Evolutionary conservation across 30 jellyfish, hydroid and myxozoan species (phyloP).

Genomic region (Morbakka virulenta): DNA sequence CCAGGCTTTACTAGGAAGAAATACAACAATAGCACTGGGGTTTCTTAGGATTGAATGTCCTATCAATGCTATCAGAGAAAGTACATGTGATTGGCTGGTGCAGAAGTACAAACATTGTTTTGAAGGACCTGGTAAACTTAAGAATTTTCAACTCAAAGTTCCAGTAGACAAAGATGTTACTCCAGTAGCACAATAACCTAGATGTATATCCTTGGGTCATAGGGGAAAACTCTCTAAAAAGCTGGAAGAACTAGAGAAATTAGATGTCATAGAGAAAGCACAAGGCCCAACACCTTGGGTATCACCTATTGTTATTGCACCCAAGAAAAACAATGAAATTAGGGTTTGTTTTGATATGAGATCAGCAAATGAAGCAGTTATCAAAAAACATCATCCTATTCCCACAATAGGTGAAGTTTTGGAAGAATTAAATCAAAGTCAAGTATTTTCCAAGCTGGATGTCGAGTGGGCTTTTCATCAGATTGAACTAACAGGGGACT

Average conservation of each 20-base stretch:
- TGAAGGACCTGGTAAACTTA: slow-evolving; percentile 47
- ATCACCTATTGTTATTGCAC: slow-evolving; percentile 42
- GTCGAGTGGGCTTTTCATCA: slow-evolving; percentile 49
- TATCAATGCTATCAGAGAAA: no score
- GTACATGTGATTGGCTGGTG: no score
- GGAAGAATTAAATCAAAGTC: slow-evolving; percentile 18
- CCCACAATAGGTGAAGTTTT: slow-evolving; percentile 46
- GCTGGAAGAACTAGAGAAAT: slow-evolving; percentile 50
- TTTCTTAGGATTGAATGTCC: slow-evolving; percentile 36
- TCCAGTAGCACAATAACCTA: slow-evolving; percentile 50
- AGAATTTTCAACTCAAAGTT: slow-evolving; percentile 31
- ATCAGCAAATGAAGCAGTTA: slow-evolving; percentile 39
- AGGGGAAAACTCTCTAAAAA: slow-evolving; percentile 31
- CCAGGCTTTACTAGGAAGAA: slow-evolving; percentile 53
- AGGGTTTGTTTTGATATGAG: slow-evolving; percentile 49
- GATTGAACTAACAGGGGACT: slow-evolving; percentile 34
- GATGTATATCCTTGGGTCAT: slow-evolving; percentile 24
- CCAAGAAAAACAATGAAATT: slow-evolving; percentile 37
- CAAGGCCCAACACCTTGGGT: slow-evolving; percentile 62
- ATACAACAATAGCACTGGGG: slow-evolving; percentile 24
- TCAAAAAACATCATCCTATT: slow-evolving; percentile 49
- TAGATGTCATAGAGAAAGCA: slow-evolving; percentile 49
- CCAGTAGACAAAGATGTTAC: slow-evolving; percentile 38
- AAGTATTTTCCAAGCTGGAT: slow-evolving; percentile 45
- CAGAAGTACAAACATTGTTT: slow-evolving; percentile 38